A percentile compares a stretch with the other conserved stretches of the same genome.
Evolutionary conservation across 2,113 vertebrate genomes (phyloP).

Genomic region (Pseudonaja textilis): DNA sequence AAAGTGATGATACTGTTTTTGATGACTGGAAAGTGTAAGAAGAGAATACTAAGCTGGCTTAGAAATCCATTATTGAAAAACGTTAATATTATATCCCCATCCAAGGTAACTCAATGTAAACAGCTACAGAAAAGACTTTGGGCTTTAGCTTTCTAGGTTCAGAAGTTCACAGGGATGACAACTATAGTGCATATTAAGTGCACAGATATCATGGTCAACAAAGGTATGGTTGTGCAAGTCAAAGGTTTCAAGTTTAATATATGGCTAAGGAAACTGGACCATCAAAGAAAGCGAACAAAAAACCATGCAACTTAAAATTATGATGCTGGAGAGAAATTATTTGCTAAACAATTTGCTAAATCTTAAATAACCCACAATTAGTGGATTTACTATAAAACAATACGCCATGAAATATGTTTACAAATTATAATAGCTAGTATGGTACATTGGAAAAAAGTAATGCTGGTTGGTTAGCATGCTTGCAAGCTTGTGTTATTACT

Average conservation of each 20-base stretch:
- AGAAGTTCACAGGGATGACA: not conserved
- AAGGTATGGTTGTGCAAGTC: not conserved
- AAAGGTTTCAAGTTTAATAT: not conserved
- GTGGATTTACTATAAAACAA: not conserved
- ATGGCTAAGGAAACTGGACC: not conserved
- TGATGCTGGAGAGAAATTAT: not conserved
- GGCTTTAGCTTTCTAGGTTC: not conserved
- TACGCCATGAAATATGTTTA: not conserved
- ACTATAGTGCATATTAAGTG: not conserved
- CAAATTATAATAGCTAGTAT: not conserved
- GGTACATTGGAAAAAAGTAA: not conserved
- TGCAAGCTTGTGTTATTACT: not conserved
- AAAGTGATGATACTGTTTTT: not conserved
- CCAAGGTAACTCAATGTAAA: not conserved
- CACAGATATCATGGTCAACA: not conserved
- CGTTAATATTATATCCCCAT: not conserved
- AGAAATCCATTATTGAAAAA: not conserved
- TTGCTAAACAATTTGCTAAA: not conserved
- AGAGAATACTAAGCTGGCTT: not conserved
- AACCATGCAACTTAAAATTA: not conserved
- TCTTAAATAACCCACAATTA: not conserved
- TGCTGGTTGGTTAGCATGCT: not conserved
- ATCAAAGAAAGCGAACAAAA: not conserved
- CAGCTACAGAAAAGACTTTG: not conserved
- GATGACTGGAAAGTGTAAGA: not conserved